Conservation (phyloP, 1,140 invertebrate species). For the Drosophila rhopaloa region DNA sequence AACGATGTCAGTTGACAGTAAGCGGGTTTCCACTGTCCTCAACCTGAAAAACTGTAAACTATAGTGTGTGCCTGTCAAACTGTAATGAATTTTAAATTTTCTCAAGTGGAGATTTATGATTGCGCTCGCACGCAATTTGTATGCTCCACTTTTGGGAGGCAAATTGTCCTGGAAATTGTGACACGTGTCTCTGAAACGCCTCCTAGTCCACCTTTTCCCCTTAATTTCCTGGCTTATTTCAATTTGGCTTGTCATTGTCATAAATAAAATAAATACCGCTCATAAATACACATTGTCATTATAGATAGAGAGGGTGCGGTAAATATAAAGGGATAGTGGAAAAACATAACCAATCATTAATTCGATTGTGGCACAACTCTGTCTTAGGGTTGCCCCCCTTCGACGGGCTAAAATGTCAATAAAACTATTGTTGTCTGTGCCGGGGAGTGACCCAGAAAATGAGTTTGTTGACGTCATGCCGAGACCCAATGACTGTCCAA, state of each 20-base stretch:
- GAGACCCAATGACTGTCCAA: constrained; percentile 15
- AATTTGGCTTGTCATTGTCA: constrained; percentile 50
- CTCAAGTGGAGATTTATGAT: constrained; percentile 50
- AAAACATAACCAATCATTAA: constrained; percentile 51
- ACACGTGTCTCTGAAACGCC: constrained; percentile 33
- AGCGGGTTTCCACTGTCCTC: constrained; percentile 56
- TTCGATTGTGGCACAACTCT: constrained; percentile 50
- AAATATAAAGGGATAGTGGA: neutral
- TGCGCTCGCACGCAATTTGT: constrained; percentile 42
- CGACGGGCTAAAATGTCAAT: constrained; percentile 44
- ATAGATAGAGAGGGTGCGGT: neutral
- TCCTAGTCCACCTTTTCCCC: constrained; percentile 17
- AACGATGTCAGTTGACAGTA: constrained; percentile 62
- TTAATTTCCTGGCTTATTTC: constrained; percentile 21
- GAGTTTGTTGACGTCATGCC: constrained; percentile 46
- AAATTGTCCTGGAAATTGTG: constrained; percentile 45
- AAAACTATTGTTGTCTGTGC: constrained; percentile 42
- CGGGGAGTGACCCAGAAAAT: constrained; percentile 47
- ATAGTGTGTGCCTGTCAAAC: constrained; percentile 41
- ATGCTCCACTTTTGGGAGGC: constrained; percentile 36
- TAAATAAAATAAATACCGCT: constrained; percentile 76
- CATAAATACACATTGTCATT: constrained; percentile 61
- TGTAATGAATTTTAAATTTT: constrained; percentile 58
- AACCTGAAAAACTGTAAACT: constrained; percentile 24
- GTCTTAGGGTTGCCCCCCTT: constrained; percentile 32